These are phyloP conservation scores for Stomatorhinus walkeri DNA, from an alignment of 2,797 vertebrate species.

Conservation along the genomic window DNA sequence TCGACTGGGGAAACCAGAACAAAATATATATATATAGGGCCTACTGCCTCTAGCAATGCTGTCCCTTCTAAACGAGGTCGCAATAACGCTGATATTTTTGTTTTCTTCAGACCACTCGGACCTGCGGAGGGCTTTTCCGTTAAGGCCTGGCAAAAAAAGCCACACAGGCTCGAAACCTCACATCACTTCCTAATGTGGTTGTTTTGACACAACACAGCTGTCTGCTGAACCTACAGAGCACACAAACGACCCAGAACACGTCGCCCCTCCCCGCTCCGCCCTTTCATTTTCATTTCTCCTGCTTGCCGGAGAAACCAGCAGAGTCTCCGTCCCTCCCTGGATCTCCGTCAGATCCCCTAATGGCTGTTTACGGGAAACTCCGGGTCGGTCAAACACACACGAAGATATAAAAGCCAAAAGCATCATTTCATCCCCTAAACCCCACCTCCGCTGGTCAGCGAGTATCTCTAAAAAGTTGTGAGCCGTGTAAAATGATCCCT, in stretches of 20 bases:
- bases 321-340: neutral
- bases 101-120: neutral
- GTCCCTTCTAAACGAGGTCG: neutral
- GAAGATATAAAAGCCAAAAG: neutral
- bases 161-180: neutral
- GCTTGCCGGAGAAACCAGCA: neutral
- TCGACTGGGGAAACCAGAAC: neutral
- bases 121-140: neutral
- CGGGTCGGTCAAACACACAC: neutral
- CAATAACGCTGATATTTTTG: neutral
- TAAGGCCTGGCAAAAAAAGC: neutral
- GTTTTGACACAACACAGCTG: constrained; percentile 18
- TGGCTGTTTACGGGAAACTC: neutral
- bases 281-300: constrained; percentile 17
- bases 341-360: neutral
- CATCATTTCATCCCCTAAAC: neutral
- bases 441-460: neutral
- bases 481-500: neutral
- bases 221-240: neutral
- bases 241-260: neutral
- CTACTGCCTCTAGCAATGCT: neutral
- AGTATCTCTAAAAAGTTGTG: constrained; percentile 9
- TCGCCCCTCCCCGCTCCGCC: neutral
- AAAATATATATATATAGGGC: neutral
- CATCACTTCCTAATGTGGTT: neutral